Conservation (phyloP, 2,113 vertebrate species). For the Triplophysa dalaica region DNA sequence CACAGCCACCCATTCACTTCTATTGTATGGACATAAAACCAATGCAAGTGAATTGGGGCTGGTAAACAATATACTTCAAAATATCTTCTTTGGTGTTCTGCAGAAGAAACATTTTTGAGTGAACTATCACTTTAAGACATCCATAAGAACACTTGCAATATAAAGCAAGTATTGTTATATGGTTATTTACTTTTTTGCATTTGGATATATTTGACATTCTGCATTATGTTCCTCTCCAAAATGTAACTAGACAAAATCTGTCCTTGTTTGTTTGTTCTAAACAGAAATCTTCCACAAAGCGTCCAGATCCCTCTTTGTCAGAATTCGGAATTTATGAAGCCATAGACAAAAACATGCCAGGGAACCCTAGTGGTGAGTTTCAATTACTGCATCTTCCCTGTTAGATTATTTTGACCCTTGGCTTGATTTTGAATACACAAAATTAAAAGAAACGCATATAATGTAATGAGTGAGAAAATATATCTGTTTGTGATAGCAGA, state of each 20-base stretch:
- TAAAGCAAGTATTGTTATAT: not conserved
- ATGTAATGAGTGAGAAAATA: not conserved
- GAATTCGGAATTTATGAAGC: conserved; percentile 92
- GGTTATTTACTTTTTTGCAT: not conserved
- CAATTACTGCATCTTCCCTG: not conserved
- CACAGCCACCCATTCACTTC: too few relatives aligned
- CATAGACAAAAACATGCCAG: conserved; percentile 75
- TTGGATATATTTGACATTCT: not conserved
- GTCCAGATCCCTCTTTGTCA: conserved; percentile 77
- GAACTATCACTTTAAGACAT: not conserved
- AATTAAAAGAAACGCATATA: not conserved
- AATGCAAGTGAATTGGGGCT: too few relatives aligned
- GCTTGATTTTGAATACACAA: not conserved
- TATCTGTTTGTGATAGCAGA: conserved; percentile 63
- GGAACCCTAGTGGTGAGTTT: conserved; percentile 67
- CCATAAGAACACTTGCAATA: not conserved
- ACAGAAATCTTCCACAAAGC: conserved; percentile 84
- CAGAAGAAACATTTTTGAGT: too few relatives aligned
- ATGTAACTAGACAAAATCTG: not conserved
- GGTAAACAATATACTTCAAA: too few relatives aligned
- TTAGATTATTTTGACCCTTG: not conserved
- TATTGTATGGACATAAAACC: too few relatives aligned
- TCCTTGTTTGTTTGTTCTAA: conserved; percentile 14
- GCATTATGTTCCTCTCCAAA: not conserved
- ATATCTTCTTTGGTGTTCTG: too few relatives aligned